These are phyloP conservation scores for Onchidella celtica DNA, from an alignment of 2,888 invertebrate species.

Conservation along the genomic window DNA sequence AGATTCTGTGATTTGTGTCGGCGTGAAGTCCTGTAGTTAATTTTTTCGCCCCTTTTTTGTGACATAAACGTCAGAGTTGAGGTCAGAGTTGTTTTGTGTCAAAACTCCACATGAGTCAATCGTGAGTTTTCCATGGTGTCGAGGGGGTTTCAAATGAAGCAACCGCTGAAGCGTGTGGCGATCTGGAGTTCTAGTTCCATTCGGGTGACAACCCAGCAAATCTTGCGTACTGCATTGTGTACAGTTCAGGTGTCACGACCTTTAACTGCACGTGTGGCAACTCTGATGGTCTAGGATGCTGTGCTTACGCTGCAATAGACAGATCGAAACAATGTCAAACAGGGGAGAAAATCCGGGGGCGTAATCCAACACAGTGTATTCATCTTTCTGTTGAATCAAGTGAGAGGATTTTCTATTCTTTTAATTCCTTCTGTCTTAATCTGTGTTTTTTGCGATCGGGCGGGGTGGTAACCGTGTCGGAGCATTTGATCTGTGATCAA, in stretches of 20 bases:
- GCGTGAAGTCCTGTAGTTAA: too few species aligned
- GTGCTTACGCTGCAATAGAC: neutral
- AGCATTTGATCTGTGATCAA: slow-evolving; percentile 41
- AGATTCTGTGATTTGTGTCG: too few species aligned
- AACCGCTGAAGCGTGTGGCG: neutral
- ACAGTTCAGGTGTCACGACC: slow-evolving; percentile 21
- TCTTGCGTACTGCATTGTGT: neutral
- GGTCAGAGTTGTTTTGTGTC: too few species aligned
- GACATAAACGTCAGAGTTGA: too few species aligned
- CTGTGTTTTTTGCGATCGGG: slow-evolving; percentile 19
- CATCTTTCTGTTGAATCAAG: neutral
- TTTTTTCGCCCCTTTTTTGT: too few species aligned
- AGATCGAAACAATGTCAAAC: slow-evolving; percentile 24
- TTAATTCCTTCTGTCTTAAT: slow-evolving; percentile 29
- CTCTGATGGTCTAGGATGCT: neutral
- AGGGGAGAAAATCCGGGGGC: slow-evolving; percentile 15
- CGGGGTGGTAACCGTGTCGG: slow-evolving; percentile 38
- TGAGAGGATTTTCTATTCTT: slow-evolving; percentile 12
- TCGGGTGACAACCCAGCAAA: neutral
- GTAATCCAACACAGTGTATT: slow-evolving; percentile 31
- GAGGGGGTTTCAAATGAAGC: neutral
- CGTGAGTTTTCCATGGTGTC: too few species aligned
- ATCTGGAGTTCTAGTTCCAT: neutral
- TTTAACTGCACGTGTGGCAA: slow-evolving; percentile 16
- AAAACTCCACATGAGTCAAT: too few species aligned